Evolutionary conservation across 1,140 invertebrate genomes (phyloP), one percentile per base, ranked within the genome.

Genomic region (Sitobion miscanthi): DNA sequence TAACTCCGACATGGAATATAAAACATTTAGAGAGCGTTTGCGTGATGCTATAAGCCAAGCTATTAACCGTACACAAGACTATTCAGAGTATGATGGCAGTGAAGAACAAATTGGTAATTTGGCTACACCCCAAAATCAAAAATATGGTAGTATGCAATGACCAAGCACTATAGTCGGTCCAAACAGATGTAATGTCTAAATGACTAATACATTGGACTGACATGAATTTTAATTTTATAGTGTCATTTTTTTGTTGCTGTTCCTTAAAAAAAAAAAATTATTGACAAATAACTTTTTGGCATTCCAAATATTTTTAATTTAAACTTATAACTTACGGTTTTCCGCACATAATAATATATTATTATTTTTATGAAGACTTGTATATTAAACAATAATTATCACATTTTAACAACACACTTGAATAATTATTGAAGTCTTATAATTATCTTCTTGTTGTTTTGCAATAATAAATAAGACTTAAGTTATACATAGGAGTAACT

Each of bases 1-100:
- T 94, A 95, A 95, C 47, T 96, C 96, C 95, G 97, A 98, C 94
- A 96, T 98, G 95, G 97, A 98, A 94, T 98, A 98, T 94, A 98
- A 98, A 95, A 98, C 97, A 45, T 98, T 98, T 94, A 96, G 96
- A 11, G 97, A 98, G 94, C 96, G 98, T 85, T 95, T 98, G 6
- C 95, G 96, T 49, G 97, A 98, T 94, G 97, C 97, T n/a, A 96
- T 98, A 94, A 96, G 96, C 92, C 96, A 96, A 94, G 96, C 97
- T 90, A 94, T 96, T 88, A 94, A 94, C 77, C 93, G 94, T 45
- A 94, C 94, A 62, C 94, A 94, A 89, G 94, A 94, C 52, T 94
- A 94, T 94, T 94, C 86, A 47, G 94, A 95, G 86, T 93, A 94
- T 85, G 94, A 94, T 82, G 94, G 93, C 92, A 93, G 89, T 77